phyloP scores from a whole-genome alignment of 2,888 invertebrate genomes.

The Elegia similella region DNA sequence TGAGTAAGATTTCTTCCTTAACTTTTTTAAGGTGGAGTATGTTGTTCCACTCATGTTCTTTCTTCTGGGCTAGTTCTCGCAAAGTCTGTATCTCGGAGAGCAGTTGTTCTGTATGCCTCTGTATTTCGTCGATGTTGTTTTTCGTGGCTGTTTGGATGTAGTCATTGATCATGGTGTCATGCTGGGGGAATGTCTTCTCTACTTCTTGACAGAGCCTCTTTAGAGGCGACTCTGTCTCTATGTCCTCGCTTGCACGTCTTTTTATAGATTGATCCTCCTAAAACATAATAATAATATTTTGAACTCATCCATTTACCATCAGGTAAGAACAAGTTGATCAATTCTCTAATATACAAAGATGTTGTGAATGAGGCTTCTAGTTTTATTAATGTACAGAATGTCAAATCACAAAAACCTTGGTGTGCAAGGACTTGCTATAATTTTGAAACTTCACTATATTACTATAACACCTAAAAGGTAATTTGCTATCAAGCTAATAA shows the following conservation, averaged over 20 bases:
- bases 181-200: slow-evolving; percentile 75
- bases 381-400: too few species aligned
- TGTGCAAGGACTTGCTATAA: too few species aligned
- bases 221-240: slow-evolving; percentile 70
- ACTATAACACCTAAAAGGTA: too few species aligned
- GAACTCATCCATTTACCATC: neutral
- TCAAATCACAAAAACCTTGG: too few species aligned
- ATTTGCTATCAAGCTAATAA: too few species aligned
- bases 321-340: neutral
- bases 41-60: slow-evolving; percentile 94
- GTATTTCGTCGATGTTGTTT: slow-evolving; percentile 82
- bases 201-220: slow-evolving; percentile 77
- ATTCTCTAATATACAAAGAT: neutral
- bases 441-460: too few species aligned
- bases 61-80: slow-evolving; percentile 87
- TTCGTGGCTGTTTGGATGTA: slow-evolving; percentile 84
- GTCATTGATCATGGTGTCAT: slow-evolving; percentile 83
- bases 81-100: slow-evolving; percentile 86
- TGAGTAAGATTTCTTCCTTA: slow-evolving; percentile 89
- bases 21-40: slow-evolving; percentile 90
- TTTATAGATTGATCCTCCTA: slow-evolving; percentile 67
- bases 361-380: too few species aligned
- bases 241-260: slow-evolving; percentile 63
- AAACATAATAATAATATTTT: slow-evolving; percentile 21
- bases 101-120: slow-evolving; percentile 84